Percentiles rank a stretch among this genome's conserved stretches.
Evolutionary conservation across 2,113 vertebrate species (phyloP).

Genomic region (Anolis carolinensis): DNA sequence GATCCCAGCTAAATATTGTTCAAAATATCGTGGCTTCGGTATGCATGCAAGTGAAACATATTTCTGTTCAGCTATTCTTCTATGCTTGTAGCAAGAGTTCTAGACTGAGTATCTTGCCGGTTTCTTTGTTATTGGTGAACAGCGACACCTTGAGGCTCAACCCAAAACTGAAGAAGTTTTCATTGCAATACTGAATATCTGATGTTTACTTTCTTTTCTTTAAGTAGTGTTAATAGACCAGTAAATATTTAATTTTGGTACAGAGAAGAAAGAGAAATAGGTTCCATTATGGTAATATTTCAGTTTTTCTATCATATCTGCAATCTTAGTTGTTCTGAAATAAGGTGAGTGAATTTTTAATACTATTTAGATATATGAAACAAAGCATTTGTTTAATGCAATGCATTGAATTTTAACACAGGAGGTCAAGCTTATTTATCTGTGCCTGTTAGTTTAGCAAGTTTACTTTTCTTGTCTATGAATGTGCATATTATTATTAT

Average conservation of each 20-base stretch:
- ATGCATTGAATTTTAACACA: background rate
- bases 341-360: background rate
- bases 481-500: too few relatives aligned
- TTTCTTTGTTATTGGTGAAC: constrained; percentile 64
- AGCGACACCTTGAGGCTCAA: constrained; percentile 71
- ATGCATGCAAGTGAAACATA: background rate
- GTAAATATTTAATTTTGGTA: background rate
- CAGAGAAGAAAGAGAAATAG: background rate
- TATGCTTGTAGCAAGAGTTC: background rate
- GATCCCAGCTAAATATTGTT: background rate
- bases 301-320: too few relatives aligned
- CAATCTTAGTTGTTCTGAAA: too few relatives aligned
- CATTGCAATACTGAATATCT: background rate
- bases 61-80: background rate
- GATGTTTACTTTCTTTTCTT: background rate
- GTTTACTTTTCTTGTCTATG: too few relatives aligned
- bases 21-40: background rate
- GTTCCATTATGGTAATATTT: background rate
- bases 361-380: background rate
- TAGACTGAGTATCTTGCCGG: background rate
- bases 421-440: background rate
- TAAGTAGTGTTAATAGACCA: background rate
- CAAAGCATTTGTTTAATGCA: background rate
- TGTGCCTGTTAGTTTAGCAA: background rate
- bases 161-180: constrained; percentile 54